phyloP scores from a whole-genome alignment of 1,140 invertebrate species.

The Drosophila ambigua region DNA sequence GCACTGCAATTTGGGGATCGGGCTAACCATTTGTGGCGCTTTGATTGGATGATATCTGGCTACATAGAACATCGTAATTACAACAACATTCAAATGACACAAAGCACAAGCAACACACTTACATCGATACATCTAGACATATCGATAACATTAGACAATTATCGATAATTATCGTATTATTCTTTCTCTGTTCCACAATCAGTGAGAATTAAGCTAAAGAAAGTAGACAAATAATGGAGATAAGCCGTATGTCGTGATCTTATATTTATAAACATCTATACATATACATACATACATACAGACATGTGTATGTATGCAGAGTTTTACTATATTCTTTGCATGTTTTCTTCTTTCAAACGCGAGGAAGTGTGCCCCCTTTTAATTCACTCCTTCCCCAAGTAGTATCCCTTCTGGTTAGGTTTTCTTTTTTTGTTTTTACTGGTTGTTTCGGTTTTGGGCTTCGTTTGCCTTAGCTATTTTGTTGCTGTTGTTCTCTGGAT shows the following conservation, averaged over 20 bases:
- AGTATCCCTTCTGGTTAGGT: constrained; percentile 16
- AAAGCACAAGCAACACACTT: constrained; percentile 60
- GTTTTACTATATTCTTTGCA: constrained; percentile 21
- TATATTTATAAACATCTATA: constrained; percentile 20
- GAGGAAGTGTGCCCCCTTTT: background rate
- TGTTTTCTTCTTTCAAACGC: constrained; percentile 3
- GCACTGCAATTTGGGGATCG: background rate
- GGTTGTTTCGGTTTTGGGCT: constrained; percentile 28
- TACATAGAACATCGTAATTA: constrained; percentile 34
- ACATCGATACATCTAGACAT: constrained; percentile 32
- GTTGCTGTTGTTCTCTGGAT: constrained; percentile 63
- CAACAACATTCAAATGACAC: constrained; percentile 59
- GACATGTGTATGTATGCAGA: constrained; percentile 20
- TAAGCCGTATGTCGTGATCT: constrained; percentile 25
- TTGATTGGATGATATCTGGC: constrained; percentile 37
- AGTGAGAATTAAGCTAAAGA: constrained; percentile 60
- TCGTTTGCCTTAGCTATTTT: constrained; percentile 56
- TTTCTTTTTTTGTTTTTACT: background rate
- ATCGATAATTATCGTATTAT: background rate
- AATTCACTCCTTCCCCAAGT: too few species aligned
- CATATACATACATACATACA: background rate
- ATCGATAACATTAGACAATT: constrained; percentile 25
- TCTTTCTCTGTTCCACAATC: constrained; percentile 31
- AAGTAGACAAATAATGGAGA: constrained; percentile 18
- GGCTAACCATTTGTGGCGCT: constrained; percentile 4